A percentile compares a stretch with the other conserved stretches of the same genome.
phyloP scores from a whole-genome alignment of 92 coral and sea anemone genomes.

The Bergia sp. region DNA sequence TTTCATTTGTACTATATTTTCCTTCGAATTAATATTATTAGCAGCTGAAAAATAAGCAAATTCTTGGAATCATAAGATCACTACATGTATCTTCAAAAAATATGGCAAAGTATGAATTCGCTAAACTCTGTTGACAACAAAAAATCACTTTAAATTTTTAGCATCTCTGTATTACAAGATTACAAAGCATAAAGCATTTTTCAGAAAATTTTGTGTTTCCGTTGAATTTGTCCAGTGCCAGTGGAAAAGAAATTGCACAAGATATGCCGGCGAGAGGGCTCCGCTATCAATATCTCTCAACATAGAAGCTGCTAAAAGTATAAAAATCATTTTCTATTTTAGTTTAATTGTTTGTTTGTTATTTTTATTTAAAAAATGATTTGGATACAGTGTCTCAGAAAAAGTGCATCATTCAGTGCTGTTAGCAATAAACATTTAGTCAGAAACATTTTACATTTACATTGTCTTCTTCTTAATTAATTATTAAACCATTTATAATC shows the following conservation, averaged over 20 bases:
- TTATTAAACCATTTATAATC: not conserved
- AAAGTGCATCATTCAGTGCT: not conserved
- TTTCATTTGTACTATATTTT: not conserved
- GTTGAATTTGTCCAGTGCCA: too few species aligned
- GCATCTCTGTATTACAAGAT: not conserved
- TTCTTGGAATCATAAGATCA: not conserved
- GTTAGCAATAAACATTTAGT: not conserved
- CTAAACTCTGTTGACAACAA: not conserved
- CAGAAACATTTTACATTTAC: not conserved
- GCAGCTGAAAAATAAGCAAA: not conserved
- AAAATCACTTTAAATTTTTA: too few species aligned
- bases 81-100: too few species aligned
- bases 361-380: not conserved
- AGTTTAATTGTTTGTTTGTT: not conserved
- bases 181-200: not conserved
- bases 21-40: not conserved
- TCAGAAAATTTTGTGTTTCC: too few species aligned
- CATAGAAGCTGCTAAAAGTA: not conserved
- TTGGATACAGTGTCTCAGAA: not conserved
- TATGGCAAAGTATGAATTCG: not conserved
- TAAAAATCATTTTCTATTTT: not conserved
- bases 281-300: not conserved
- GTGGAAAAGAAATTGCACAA: too few species aligned
- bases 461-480: not conserved
- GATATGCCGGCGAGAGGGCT: too few species aligned